Evolutionary conservation across 2,113 vertebrate genomes (phyloP).

Genomic region (Lepisosteus osseus): DNA sequence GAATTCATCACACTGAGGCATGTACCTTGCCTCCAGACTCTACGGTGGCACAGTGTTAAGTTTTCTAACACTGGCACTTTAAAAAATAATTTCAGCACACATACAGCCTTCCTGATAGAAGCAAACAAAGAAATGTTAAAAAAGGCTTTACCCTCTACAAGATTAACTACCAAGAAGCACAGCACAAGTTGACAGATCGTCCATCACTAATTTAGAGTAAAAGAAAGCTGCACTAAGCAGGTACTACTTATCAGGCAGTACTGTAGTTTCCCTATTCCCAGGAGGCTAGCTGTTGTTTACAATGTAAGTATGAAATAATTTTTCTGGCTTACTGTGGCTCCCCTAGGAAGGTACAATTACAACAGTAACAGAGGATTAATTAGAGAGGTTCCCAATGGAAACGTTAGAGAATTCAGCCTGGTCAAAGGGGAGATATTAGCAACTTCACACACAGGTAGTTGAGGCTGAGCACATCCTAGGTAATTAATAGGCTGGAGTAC

Average conservation of each 20-base stretch:
- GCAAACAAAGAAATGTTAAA: not conserved
- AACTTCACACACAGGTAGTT: constrained; percentile 61
- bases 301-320: constrained; percentile 86
- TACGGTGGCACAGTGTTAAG: not conserved
- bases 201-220: constrained; percentile 19
- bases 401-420: constrained; percentile 62
- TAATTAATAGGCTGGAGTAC: constrained; percentile 65
- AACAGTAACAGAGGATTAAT: constrained; percentile 96
- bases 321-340: constrained; percentile 72
- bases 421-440: constrained; percentile 73
- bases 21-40: not conserved
- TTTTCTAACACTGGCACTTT: constrained; percentile 3
- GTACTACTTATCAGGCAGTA: constrained; percentile 23
- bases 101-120: not conserved
- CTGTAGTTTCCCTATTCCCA: constrained; percentile 49
- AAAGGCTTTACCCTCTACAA: not conserved
- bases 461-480: constrained; percentile 44
- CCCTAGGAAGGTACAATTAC: constrained; percentile 82
- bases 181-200: constrained; percentile 10
- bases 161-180: constrained; percentile 4
- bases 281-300: constrained; percentile 84
- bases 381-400: constrained; percentile 80
- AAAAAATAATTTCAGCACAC: not conserved
- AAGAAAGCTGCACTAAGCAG: constrained; percentile 13
- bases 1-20: not conserved